These are phyloP conservation scores for Limanda limanda DNA, from an alignment of 2,113 vertebrate genomes.

Conservation along the genomic window DNA sequence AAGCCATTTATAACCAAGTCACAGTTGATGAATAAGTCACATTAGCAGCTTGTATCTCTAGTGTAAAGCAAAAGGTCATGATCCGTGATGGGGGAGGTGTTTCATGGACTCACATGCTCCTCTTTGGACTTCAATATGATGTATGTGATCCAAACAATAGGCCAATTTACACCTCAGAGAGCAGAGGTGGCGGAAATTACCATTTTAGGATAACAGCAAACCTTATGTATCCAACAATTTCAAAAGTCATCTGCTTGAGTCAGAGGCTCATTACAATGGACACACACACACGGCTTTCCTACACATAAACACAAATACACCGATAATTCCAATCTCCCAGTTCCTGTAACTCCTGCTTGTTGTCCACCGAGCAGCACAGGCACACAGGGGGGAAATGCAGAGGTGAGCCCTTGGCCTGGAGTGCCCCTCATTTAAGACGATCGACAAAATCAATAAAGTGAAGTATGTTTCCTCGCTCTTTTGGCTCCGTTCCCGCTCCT, in stretches of 20 bases:
- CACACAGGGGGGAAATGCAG: slow-evolving; percentile 58
- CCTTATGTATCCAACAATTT: slow-evolving; percentile 14
- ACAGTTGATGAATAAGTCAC: slow-evolving; percentile 72
- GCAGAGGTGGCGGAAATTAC: neutral
- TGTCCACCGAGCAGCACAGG: slow-evolving; percentile 55
- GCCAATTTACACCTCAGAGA: slow-evolving; percentile 26
- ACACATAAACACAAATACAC: slow-evolving; percentile 34
- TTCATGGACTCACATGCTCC: slow-evolving; percentile 21
- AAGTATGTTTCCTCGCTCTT: slow-evolving; percentile 82
- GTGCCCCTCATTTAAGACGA: slow-evolving; percentile 85
- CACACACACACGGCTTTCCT: slow-evolving; percentile 6
- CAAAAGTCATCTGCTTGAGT: slow-evolving; percentile 5
- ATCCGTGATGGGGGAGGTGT: slow-evolving; percentile 27
- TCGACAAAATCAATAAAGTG: slow-evolving; percentile 86
- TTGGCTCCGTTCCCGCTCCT: slow-evolving; percentile 75
- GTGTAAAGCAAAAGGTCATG: slow-evolving; percentile 64
- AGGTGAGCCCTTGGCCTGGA: slow-evolving; percentile 83
- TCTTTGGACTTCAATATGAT: slow-evolving; percentile 51
- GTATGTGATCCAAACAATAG: slow-evolving; percentile 46
- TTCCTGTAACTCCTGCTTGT: slow-evolving; percentile 48
- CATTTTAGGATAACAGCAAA: slow-evolving; percentile 13
- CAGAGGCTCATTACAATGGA: slow-evolving; percentile 1
- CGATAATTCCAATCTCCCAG: slow-evolving; percentile 31
- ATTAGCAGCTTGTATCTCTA: slow-evolving; percentile 46
- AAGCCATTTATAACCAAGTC: slow-evolving; percentile 78